Conservation (phyloP, 1,140 invertebrate genomes). For the Condylostylus longicornis region DNA sequence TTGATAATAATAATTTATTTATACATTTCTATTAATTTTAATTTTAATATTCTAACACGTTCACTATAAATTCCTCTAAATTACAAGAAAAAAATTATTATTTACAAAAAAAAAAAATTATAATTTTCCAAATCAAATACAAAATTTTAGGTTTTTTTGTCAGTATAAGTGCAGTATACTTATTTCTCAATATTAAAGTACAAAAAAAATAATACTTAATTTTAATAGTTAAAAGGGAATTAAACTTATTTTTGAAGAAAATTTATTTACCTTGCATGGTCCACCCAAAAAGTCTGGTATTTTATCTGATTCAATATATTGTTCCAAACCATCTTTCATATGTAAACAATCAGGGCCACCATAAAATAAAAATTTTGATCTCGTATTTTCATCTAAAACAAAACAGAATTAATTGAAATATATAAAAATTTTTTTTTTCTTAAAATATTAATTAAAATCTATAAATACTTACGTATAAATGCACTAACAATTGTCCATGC, state of each 20-base stretch:
- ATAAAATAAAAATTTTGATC: conserved; percentile 88
- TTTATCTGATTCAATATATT: conserved; percentile 73
- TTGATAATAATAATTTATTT: too few species aligned
- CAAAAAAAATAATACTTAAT: too few species aligned
- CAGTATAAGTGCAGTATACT: too few species aligned
- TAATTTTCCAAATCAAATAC: too few species aligned
- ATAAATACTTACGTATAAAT: conserved; percentile 59
- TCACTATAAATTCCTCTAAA: too few species aligned
- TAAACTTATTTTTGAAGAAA: background rate
- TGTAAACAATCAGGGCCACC: conserved; percentile 74
- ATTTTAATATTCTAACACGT: too few species aligned
- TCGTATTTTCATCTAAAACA: conserved; percentile 76
- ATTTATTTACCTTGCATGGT: conserved; percentile 55
- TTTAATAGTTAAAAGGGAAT: too few species aligned
- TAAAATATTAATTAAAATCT: background rate
- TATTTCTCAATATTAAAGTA: too few species aligned
- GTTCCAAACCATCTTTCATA: conserved; percentile 57
- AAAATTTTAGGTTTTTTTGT: too few species aligned
- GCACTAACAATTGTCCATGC: conserved; percentile 93
- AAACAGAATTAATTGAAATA: conserved; percentile 13
- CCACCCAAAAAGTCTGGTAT: conserved; percentile 88
- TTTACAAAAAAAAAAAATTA: too few species aligned
- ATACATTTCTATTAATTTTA: too few species aligned
- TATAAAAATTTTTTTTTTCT: background rate
- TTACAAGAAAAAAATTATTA: too few species aligned